These are phyloP conservation scores for Odontocerum albicorne DNA, from an alignment of 2,888 invertebrate genomes.

Conservation along the genomic window DNA sequence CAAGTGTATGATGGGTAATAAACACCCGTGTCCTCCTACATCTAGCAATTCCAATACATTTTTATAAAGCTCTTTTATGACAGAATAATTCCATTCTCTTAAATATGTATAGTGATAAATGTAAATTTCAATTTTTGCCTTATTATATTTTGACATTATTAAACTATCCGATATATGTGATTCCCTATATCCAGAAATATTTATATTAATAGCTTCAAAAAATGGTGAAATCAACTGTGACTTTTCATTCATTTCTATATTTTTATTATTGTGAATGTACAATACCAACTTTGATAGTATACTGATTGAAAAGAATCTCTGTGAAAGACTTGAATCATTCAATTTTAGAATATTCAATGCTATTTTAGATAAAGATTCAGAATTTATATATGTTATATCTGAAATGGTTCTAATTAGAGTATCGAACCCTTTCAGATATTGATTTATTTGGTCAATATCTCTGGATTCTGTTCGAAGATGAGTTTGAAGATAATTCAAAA, in stretches of 20 bases:
- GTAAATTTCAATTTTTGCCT: constrained; percentile 46
- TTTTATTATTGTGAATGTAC: constrained; percentile 17
- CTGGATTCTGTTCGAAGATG: neutral
- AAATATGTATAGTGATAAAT: constrained; percentile 40
- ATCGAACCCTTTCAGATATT: constrained; percentile 16
- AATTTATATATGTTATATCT: neutral
- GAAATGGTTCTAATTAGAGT: neutral
- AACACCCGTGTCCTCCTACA: constrained; percentile 53
- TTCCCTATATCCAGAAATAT: neutral
- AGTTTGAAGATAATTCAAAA: constrained; percentile 5
- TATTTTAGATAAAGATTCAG: constrained; percentile 2
- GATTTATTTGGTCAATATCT: constrained; percentile 11
- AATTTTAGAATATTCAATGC: neutral
- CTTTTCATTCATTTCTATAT: constrained; percentile 4
- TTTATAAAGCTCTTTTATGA: constrained; percentile 39
- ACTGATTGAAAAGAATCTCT: constrained; percentile 26
- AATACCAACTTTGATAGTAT: constrained; percentile 14
- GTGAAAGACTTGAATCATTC: neutral
- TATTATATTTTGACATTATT: constrained; percentile 42
- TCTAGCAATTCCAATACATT: constrained; percentile 47
- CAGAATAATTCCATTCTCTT: constrained; percentile 13
- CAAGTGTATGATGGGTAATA: constrained; percentile 49
- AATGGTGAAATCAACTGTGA: constrained; percentile 4
- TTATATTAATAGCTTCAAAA: constrained; percentile 1
- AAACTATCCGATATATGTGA: constrained; percentile 15